Base-by-base conservation (phyloP, 2,888 invertebrate genomes). In the Phytoseiulus persimilis region DNA sequence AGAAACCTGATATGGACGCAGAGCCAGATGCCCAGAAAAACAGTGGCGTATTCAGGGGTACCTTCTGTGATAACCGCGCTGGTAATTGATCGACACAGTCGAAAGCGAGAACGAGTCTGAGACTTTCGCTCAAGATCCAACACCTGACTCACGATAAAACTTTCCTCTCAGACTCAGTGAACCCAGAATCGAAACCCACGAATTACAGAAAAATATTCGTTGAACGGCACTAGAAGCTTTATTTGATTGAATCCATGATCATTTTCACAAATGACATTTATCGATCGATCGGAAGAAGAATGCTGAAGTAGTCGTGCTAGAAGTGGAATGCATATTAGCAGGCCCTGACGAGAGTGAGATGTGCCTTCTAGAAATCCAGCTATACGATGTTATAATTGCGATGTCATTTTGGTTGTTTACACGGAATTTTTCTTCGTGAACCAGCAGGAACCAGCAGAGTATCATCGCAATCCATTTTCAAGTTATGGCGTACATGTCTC, bases 261-360 rank as follows among this genome's bases (percentile, higher is more conserved):
- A 65, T 65, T 65, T 65, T 65, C 65, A 23, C 18, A 65, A 65
- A 65, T 65, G 65, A 65, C 11, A 14, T 65, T 65, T 65, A 65
- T 65, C 65, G 65, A 14, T 65, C 18, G 65, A 65, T 65, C 65
- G 65, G 65, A 65, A 65, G 65, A 65, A 65, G 65, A 65, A 65
- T 28, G 65, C 65, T 65, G 65, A 65, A 65, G 65, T 65, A 65
- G 65, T 65, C 65, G 65, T 65, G 65, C 65, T 65, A 65, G 65
- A 65, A 65, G 65, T 65, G 65, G 65, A 65, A 65, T 65, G 65
- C 65, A 65, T 65, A 65, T 23, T 65, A 65, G 65, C 65, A 65
- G 65, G 65, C 65, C 65, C 65, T 65, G 65, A 65, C 65, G 65
- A 65, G 65, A 65, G 65, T 65, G 65, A 65, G 65, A 65, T 65